Evolutionary conservation across 1,140 invertebrate species (phyloP).

Genomic region (Steinernema khuongi): DNA sequence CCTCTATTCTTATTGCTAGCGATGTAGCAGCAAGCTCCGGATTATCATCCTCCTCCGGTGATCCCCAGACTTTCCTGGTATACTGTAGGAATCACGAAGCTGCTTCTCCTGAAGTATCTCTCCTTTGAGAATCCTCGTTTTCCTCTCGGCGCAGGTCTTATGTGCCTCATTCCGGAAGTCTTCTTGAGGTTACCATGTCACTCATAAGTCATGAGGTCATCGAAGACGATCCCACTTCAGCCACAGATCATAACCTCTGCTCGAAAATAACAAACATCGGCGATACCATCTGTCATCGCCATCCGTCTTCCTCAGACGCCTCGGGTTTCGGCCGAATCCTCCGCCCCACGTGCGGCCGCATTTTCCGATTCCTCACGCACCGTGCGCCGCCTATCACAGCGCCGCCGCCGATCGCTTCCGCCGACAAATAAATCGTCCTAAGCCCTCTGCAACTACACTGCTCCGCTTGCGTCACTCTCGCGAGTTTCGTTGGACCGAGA

Average conservation of each 20-base stretch:
- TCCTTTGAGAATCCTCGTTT: too few species aligned
- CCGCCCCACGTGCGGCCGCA: neutral
- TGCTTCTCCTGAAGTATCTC: too few species aligned
- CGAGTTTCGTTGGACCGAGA: too few species aligned
- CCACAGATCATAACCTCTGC: neutral
- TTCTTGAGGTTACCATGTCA: too few species aligned
- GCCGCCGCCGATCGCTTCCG: neutral
- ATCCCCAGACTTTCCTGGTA: too few species aligned
- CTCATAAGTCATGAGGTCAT: neutral
- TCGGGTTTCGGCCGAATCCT: neutral
- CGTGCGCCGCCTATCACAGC: neutral
- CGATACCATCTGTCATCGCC: neutral
- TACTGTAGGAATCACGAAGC: too few species aligned
- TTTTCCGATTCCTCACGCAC: constrained; percentile 5
- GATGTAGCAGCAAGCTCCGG: too few species aligned
- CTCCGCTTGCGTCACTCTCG: too few species aligned
- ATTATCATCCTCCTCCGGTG: too few species aligned
- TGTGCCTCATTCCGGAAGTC: too few species aligned
- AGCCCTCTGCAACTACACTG: neutral
- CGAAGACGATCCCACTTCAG: neutral
- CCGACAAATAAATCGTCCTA: neutral
- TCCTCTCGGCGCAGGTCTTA: too few species aligned
- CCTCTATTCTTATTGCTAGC: too few species aligned
- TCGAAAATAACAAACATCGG: constrained; percentile 1
- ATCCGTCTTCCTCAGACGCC: neutral